These are phyloP conservation scores for Rhinolophus sinicus DNA, from an alignment of 2,113 vertebrate genomes.

Conservation along the genomic window DNA sequence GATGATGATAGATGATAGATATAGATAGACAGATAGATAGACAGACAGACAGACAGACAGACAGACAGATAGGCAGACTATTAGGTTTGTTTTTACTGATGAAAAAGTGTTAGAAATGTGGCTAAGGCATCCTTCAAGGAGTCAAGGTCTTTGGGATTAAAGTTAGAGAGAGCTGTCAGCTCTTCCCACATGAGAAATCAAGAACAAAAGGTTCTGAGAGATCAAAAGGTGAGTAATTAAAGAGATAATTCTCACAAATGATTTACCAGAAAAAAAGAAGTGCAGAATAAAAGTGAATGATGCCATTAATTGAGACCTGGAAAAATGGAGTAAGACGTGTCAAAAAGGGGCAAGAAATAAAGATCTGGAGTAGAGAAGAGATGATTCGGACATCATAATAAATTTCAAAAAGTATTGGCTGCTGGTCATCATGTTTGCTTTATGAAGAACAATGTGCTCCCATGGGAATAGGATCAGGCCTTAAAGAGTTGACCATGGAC, in stretches of 20 bases:
- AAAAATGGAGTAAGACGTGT: not conserved
- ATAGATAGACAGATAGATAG: not conserved
- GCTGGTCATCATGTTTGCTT: not conserved
- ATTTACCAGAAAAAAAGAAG: not conserved
- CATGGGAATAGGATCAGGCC: not conserved
- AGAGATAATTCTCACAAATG: not conserved
- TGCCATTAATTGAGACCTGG: not conserved
- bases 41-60: not conserved
- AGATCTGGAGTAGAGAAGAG: not conserved
- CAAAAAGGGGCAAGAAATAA: not conserved
- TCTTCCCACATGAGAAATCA: not conserved
- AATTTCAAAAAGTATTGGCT: not conserved
- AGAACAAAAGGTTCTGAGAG: not conserved
- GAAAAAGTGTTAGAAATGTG: not conserved
- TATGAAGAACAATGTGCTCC: not conserved
- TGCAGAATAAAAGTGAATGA: not conserved
- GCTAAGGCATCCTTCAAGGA: not conserved
- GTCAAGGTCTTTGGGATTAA: not conserved
- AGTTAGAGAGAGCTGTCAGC: not conserved
- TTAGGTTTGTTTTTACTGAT: not conserved
- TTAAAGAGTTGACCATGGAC: not conserved
- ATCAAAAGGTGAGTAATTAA: not conserved
- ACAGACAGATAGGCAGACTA: not conserved
- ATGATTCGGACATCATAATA: not conserved
- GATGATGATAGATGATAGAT: not conserved